Evolutionary conservation across 2,797 vertebrate species (phyloP).

Genomic region (Acestrorhynchus altus): DNA sequence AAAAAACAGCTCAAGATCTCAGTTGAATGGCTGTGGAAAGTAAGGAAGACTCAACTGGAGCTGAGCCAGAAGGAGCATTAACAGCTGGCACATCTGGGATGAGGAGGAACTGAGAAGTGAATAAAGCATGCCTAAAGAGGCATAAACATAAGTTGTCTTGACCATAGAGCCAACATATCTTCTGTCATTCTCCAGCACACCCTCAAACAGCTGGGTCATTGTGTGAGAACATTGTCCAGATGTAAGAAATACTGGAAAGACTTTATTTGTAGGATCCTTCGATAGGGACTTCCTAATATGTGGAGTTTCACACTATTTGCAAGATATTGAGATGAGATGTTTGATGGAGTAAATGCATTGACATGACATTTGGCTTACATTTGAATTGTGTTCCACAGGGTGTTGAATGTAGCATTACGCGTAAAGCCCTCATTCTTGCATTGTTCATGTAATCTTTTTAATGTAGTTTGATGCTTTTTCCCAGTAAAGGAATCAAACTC

Average conservation of each 20-base stretch:
- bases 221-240: not conserved
- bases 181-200: not conserved
- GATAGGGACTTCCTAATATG: not conserved
- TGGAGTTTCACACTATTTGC: no score
- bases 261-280: not conserved
- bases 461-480: no score
- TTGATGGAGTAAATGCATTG: not conserved
- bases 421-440: no score
- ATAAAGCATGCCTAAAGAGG: slow-evolving; percentile 4
- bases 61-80: slow-evolving; percentile 10
- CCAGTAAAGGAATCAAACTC: no score
- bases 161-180: not conserved
- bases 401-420: no score
- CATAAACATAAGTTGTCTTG: not conserved
- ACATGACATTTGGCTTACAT: no score
- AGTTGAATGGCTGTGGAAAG: no score
- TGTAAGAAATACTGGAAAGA: not conserved
- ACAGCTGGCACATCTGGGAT: slow-evolving; percentile 20
- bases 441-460: no score
- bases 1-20: not conserved
- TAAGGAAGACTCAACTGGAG: not conserved
- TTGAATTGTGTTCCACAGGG: no score
- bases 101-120: not conserved
- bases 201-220: slow-evolving; percentile 6
- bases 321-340: no score